Conservation (phyloP, 2,797 vertebrate genomes). For the Octomys mimax region DNA sequence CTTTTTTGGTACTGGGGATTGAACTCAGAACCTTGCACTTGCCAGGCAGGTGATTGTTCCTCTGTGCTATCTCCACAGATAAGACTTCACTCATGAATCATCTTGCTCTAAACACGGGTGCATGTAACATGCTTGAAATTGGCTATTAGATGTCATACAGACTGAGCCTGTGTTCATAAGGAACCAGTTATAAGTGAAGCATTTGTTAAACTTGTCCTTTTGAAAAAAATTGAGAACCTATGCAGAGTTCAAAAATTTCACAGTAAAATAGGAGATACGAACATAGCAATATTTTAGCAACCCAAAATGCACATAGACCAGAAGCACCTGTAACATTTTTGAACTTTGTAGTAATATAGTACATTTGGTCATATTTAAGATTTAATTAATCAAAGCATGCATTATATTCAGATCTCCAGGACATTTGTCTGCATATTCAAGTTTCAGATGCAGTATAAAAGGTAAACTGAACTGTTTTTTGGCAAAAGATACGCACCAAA, state of each 20-base stretch:
- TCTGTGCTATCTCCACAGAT: too few species aligned
- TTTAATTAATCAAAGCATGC: not conserved
- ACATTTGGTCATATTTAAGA: not conserved
- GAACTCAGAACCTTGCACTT: too few species aligned
- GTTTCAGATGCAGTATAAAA: not conserved
- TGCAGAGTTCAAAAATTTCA: not conserved
- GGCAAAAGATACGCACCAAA: not conserved
- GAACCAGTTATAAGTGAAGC: not conserved
- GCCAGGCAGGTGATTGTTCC: too few species aligned
- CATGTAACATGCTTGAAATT: not conserved
- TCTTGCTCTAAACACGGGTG: not conserved
- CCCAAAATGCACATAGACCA: not conserved
- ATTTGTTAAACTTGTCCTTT: not conserved
- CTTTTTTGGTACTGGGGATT: too few species aligned
- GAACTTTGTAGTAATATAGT: not conserved
- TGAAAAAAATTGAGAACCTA: not conserved
- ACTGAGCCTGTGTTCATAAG: not conserved
- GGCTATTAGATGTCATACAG: not conserved
- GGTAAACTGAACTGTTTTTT: not conserved
- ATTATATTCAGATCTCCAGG: not conserved
- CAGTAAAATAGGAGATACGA: not conserved
- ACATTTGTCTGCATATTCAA: not conserved
- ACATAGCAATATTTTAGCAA: not conserved
- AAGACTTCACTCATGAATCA: not conserved
- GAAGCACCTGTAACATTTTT: not conserved